Percentiles rank a stretch among this genome's conserved stretches.
Evolutionary conservation across 2,888 invertebrate genomes (phyloP).

Genomic region (Electrophaes corylata): DNA sequence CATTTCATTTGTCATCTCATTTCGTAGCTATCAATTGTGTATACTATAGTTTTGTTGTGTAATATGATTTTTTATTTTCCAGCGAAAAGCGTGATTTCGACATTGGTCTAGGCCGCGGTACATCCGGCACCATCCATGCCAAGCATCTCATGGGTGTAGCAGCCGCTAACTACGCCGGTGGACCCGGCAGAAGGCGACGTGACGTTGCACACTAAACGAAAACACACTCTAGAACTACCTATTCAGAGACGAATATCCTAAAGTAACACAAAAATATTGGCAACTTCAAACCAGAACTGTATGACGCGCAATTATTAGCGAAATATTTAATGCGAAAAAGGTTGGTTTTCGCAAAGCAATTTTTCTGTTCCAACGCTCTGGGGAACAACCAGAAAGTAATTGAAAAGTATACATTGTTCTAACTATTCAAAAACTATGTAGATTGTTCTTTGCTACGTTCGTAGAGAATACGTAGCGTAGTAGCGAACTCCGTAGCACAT

Average conservation of each 20-base stretch:
- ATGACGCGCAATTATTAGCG: background rate
- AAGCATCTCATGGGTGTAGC: conserved; percentile 96
- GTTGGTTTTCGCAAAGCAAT: conserved; percentile 37
- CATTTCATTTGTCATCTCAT: too few species aligned
- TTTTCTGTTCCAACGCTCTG: background rate
- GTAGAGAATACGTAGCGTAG: background rate
- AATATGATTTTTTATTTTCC: conserved; percentile 39
- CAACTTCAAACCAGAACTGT: conserved; percentile 2
- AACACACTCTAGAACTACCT: conserved; percentile 37
- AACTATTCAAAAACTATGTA: too few species aligned
- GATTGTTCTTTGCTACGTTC: conserved; percentile 2
- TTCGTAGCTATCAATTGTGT: too few species aligned
- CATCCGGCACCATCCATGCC: conserved; percentile 94
- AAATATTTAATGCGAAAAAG: conserved; percentile 30
- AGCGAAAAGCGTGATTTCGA: conserved; percentile 95
- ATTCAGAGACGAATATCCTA: conserved; percentile 42
- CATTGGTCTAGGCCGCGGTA: conserved; percentile 93
- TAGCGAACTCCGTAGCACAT: too few species aligned
- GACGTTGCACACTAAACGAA: conserved; percentile 70
- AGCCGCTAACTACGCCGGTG: conserved; percentile 94
- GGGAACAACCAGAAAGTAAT: background rate
- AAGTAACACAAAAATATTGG: background rate
- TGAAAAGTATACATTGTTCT: too few species aligned
- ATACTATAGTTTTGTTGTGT: too few species aligned
- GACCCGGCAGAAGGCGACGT: conserved; percentile 94